Percentiles rank a stretch among this genome's conserved stretches.
Conservation (phyloP, 2,797 vertebrate genomes). For the Sternarchorhynchus goeldii region DNA sequence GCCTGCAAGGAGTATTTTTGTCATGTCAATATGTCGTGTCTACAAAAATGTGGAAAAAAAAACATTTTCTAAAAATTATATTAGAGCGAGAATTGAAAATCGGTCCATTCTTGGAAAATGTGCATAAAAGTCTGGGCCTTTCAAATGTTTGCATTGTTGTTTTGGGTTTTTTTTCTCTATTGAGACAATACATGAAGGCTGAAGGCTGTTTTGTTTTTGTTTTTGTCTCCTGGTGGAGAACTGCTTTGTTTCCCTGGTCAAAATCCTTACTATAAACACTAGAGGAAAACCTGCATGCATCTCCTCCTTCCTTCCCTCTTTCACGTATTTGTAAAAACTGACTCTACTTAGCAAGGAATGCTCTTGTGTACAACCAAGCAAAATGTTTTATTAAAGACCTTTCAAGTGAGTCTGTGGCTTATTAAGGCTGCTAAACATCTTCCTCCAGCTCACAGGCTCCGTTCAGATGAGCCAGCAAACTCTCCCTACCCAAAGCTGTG, state of each 20-base stretch:
- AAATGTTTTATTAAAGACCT: conserved; percentile 27
- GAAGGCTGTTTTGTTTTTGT: conserved; percentile 3
- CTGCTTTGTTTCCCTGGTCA: conserved; percentile 3
- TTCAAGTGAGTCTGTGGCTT: conserved; percentile 26
- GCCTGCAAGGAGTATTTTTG: too few relatives aligned
- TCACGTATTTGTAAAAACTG: neutral
- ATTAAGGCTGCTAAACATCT: conserved; percentile 35
- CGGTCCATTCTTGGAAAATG: neutral
- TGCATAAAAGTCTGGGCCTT: neutral
- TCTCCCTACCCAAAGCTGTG: neutral
- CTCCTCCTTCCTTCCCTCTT: neutral
- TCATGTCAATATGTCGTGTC: neutral
- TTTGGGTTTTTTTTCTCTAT: neutral
- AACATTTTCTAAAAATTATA: neutral
- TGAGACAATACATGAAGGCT: conserved; percentile 1
- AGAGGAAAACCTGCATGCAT: conserved; percentile 6
- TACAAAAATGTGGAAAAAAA: neutral
- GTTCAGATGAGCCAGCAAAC: neutral
- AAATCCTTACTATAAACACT: conserved; percentile 13
- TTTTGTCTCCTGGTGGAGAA: neutral
- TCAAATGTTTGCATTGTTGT: neutral
- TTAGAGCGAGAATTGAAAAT: too few relatives aligned
- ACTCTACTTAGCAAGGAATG: neutral
- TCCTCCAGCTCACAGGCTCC: conserved; percentile 16
- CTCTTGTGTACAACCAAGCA: conserved; percentile 6